Percentiles rank a stretch among this genome's conserved stretches.
Evolutionary conservation across 2,113 vertebrate genomes (phyloP).

Genomic region (Hemiprocne comata): DNA sequence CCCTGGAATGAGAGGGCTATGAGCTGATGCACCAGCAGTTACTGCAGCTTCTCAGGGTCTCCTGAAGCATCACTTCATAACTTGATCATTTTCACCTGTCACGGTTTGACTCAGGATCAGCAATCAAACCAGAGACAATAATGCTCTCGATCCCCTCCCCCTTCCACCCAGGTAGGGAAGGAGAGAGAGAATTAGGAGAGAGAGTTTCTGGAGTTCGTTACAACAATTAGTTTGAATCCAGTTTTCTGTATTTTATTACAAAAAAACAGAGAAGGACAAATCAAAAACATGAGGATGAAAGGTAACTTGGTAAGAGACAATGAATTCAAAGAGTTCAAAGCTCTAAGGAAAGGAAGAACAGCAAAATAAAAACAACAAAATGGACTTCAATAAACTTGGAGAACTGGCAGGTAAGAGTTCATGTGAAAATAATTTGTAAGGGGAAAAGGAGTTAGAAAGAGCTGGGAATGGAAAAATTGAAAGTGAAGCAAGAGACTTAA

Average conservation of each 20-base stretch:
- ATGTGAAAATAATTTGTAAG: neutral
- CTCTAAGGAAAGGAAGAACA: neutral
- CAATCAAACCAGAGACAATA: no score
- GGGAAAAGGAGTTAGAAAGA: neutral
- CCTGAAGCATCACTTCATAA: neutral
- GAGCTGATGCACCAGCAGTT: neutral
- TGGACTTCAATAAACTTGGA: neutral
- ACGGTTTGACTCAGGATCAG: no score
- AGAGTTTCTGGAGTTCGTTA: no score
- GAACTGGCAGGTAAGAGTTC: neutral
- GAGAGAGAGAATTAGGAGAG: no score
- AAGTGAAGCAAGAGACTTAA: neutral
- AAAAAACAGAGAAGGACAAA: neutral
- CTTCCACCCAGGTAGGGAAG: no score
- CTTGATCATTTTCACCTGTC: neutral
- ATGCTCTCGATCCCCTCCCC: no score
- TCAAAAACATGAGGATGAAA: neutral
- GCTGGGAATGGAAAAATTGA: neutral
- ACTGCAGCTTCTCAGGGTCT: neutral
- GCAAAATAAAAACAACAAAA: neutral
- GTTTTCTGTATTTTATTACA: neutral
- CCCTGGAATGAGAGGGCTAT: neutral
- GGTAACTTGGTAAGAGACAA: neutral
- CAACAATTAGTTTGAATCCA: neutral
- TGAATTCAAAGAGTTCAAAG: neutral